phyloP scores from a whole-genome alignment of 2,888 invertebrate species.

The Noctua janthe region DNA sequence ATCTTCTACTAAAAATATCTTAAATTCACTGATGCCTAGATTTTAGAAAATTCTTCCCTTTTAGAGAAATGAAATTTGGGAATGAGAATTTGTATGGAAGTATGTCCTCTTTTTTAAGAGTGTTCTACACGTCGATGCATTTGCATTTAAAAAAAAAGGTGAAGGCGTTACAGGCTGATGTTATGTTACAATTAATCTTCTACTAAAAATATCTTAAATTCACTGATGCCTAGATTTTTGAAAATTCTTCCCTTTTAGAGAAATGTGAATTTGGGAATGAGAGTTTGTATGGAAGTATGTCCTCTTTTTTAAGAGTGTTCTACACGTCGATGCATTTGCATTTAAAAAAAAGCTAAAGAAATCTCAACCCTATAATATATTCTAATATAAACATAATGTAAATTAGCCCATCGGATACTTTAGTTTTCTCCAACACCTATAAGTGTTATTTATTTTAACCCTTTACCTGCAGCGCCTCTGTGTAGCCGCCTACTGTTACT shows the following conservation, averaged over 20 bases:
- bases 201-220: neutral
- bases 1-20: neutral
- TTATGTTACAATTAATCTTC: neutral
- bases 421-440: constrained; percentile 4
- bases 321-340: neutral
- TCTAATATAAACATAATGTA: constrained; percentile 13
- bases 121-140: neutral
- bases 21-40: neutral
- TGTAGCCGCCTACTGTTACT: neutral
- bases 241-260: neutral
- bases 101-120: neutral
- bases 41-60: neutral
- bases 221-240: neutral
- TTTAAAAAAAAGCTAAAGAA: neutral
- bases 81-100: neutral
- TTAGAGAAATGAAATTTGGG: neutral
- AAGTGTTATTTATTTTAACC: constrained; percentile 6
- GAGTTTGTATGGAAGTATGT: neutral
- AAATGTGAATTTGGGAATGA: neutral
- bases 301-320: neutral
- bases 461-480: constrained; percentile 9
- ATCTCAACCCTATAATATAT: constrained; percentile 26
- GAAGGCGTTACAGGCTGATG: too few species aligned
- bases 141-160: neutral
- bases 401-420: constrained; percentile 29